Evolutionary conservation across 2,797 vertebrate species (phyloP).

Genomic region (Cynodonichthys magdalenae): DNA sequence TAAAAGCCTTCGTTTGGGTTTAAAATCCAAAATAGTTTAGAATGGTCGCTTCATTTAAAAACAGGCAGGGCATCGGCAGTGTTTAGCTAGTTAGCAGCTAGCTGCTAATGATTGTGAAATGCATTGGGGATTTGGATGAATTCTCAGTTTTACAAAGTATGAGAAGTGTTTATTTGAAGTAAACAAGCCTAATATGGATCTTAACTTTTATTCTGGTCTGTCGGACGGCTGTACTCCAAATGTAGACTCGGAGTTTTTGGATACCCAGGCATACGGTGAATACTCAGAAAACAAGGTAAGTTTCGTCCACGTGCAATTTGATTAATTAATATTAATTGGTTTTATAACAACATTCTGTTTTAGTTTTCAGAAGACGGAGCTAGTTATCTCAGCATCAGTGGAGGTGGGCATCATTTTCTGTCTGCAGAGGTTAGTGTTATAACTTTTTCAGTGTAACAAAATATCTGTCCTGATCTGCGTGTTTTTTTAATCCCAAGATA

Average conservation of each 20-base stretch:
- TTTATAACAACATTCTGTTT: slow-evolving; percentile 1
- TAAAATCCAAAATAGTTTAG: slow-evolving; percentile 5
- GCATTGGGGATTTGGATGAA: neutral
- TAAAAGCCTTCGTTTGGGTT: neutral
- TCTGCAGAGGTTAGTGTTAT: slow-evolving; percentile 84
- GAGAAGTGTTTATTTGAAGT: neutral
- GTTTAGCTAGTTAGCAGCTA: slow-evolving; percentile 51
- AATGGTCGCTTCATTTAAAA: too few relatives aligned
- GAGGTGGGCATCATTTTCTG: slow-evolving; percentile 84
- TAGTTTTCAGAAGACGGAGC: slow-evolving; percentile 86
- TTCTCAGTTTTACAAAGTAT: neutral
- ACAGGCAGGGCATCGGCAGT: slow-evolving; percentile 22
- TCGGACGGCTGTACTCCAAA: slow-evolving; percentile 74
- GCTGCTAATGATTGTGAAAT: slow-evolving; percentile 24
- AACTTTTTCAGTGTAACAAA: neutral
- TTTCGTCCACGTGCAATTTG: rapidly evolving
- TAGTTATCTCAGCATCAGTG: slow-evolving; percentile 86
- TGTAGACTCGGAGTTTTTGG: slow-evolving; percentile 77
- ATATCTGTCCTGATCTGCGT: too few relatives aligned
- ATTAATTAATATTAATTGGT: neutral
- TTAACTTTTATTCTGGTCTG: slow-evolving; percentile 81
- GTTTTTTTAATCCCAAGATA: neutral
- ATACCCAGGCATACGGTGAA: slow-evolving; percentile 67
- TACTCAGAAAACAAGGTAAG: slow-evolving; percentile 75
- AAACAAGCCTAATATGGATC: slow-evolving; percentile 66